A percentile compares a stretch with the other conserved stretches of the same genome.
These are phyloP conservation scores for Rhyacophila brunnea DNA, from an alignment of 1,140 invertebrate species.

Conservation along the genomic window DNA sequence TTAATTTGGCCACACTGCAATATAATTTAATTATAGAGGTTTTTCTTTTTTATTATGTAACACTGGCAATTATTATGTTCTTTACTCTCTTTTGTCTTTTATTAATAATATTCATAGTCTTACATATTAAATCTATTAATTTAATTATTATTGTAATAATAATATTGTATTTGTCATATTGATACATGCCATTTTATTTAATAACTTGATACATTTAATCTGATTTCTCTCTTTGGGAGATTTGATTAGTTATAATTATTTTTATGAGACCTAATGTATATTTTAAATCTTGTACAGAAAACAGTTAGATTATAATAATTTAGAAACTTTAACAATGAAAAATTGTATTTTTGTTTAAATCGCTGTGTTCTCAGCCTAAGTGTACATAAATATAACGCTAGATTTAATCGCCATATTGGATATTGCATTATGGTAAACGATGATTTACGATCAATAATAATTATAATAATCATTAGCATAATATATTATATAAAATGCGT, in stretches of 20 bases:
- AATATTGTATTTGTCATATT: slow-evolving; percentile 20
- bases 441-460: background rate
- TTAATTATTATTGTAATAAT: slow-evolving; percentile 1
- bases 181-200: slow-evolving; percentile 23
- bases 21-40: background rate
- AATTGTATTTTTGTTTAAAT: background rate
- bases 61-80: background rate
- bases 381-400: background rate
- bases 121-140: background rate
- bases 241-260: background rate
- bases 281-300: background rate
- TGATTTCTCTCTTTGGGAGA: background rate
- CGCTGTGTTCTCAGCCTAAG: background rate
- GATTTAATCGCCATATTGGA: background rate
- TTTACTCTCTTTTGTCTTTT: background rate
- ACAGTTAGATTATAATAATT: background rate
- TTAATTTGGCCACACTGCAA: background rate
- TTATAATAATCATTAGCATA: background rate
- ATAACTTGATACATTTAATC: background rate
- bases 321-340: background rate
- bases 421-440: background rate
- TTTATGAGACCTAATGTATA: background rate
- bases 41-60: background rate
- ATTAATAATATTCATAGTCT: background rate
- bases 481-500: no score